phyloP scores from a whole-genome alignment of 2,113 vertebrate species.

The Symphodus melops region DNA sequence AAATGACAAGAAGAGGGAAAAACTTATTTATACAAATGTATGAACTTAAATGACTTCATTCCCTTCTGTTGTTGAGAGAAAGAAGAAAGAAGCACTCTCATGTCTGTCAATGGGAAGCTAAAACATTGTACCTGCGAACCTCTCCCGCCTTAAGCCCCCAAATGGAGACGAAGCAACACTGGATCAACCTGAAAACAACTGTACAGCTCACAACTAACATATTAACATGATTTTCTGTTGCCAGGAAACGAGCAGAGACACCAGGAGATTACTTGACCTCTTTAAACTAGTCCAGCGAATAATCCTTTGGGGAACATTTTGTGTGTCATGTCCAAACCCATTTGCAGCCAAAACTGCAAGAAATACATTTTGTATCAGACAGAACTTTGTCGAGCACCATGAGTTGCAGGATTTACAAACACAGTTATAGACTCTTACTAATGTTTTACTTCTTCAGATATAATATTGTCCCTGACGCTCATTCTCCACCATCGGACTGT shows the following conservation, averaged over 20 bases:
- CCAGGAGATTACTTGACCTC: not conserved
- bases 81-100: not conserved
- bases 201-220: not conserved
- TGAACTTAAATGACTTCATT: not conserved
- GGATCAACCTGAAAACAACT: not conserved
- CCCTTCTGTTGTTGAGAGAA: not conserved
- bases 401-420: no score
- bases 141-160: not conserved
- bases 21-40: not conserved
- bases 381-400: no score
- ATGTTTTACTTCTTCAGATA: no score
- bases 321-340: no score
- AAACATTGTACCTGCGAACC: not conserved
- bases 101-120: not conserved
- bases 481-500: no score
- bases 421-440: no score
- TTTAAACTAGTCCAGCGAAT: not conserved
- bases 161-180: no score
- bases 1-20: not conserved
- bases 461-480: no score
- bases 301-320: not conserved
- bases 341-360: no score
- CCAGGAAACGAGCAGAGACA: not conserved
- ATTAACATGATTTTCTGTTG: not conserved
- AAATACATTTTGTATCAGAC: no score